Evolutionary conservation across 2,113 vertebrate species (phyloP).

Genomic region (Ascaphus truei): DNA sequence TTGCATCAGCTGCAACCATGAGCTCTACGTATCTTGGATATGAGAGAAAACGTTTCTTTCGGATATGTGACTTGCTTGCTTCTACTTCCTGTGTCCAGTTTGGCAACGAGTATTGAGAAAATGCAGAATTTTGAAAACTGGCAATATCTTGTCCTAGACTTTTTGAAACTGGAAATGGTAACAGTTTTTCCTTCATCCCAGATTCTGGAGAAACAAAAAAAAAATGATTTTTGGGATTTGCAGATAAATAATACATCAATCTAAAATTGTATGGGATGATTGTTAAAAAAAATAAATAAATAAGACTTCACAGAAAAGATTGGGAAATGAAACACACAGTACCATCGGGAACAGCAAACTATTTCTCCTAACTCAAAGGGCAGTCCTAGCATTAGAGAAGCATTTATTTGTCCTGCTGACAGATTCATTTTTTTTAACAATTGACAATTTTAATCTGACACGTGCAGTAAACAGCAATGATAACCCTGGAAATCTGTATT

Average conservation of each 20-base stretch:
- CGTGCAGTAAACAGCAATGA: neutral
- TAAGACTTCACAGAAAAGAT: no score
- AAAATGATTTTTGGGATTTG: no score
- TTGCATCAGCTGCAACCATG: conserved; percentile 91
- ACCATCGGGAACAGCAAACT: no score
- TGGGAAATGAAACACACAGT: no score
- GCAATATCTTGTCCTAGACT: conserved; percentile 60
- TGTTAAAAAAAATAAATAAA: no score
- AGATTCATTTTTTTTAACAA: neutral
- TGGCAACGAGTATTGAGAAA: conserved; percentile 44
- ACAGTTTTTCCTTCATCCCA: conserved; percentile 47
- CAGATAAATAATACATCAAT: no score
- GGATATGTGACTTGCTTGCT: conserved; percentile 51
- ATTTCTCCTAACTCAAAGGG: no score
- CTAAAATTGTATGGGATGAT: no score
- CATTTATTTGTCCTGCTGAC: neutral
- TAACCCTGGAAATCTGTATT: neutral
- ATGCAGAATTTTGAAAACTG: conserved; percentile 51
- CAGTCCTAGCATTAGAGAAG: no score
- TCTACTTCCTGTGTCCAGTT: conserved; percentile 39
- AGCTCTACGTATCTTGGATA: conserved; percentile 96
- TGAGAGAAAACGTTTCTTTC: conserved; percentile 89
- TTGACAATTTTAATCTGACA: neutral
- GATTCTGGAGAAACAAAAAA: conserved; percentile 55
- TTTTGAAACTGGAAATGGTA: conserved; percentile 49